Evolutionary conservation across 2,888 invertebrate species (phyloP), one percentile per base, ranked within the genome.

Genomic region (Helleia helle): DNA sequence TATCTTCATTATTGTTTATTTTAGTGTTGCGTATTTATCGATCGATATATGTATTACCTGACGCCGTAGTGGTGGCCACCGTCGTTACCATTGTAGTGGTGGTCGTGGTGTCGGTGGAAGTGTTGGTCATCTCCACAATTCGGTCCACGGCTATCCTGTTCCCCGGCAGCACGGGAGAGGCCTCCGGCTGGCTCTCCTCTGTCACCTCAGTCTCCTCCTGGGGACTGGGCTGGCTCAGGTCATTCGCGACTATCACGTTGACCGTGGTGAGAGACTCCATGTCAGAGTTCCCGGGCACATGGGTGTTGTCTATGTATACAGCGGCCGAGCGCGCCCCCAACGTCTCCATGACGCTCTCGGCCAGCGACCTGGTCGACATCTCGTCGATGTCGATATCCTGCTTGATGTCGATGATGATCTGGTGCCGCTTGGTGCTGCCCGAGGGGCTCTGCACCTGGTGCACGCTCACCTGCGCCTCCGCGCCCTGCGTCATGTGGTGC

Each of bases 351-450:
- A 86, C 85, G 47, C 83, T 81, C 43, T 85, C 86, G 1, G 86
- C 85, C n/a, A 86, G 36, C 0, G 81, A 81, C 1, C 84, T 56
- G 0, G 86, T 86, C 1, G 84, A 83, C 36, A 81, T 29, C 49
- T 85, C 84, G 50, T 84, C 80, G 13, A 86, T 84, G 43, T 84
- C 85, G 29, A 85, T 79, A 34, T 85, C 85, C 46, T 85, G 85
- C 47, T 86, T 86, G 6, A 86, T 85, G 43, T 85, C 85, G 25
- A 85, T 85, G 36, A 86, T 86, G 26, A 86, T 86, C 51, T 86
- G 86, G 42, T 85, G 85, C 0, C 81, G 62, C 44, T 84, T 84
- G 3, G 38, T 28, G 4, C 83, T 80, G 0, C 80, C 81, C 0
- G 74, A 59, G 0, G 80, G 71, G 14, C 65, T 71, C 40, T 75